Evolutionary conservation across 2,797 vertebrate species (phyloP).

Genomic region (Telmatherina bonti): DNA sequence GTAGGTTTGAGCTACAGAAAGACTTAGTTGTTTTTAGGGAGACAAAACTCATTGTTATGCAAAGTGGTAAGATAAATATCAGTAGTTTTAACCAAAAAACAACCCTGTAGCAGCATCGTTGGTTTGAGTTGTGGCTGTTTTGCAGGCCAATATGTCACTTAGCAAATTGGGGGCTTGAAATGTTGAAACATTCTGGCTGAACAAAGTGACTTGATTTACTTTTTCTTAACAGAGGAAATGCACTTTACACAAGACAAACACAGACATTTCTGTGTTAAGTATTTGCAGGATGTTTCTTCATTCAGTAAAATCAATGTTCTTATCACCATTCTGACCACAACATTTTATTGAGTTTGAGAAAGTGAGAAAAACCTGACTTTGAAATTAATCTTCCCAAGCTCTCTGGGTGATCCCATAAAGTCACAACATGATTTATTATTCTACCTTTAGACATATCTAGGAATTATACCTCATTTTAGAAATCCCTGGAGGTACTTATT

Average conservation of each 20-base stretch:
- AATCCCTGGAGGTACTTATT: conserved; percentile 77
- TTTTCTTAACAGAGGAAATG: neutral
- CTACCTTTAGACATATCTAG: conserved; percentile 70
- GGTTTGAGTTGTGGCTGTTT: neutral
- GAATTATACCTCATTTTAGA: conserved; percentile 73
- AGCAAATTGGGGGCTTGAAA: neutral
- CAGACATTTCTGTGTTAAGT: neutral
- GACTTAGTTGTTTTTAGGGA: too few relatives aligned
- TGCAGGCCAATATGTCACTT: neutral
- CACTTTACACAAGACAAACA: neutral
- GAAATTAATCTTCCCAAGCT: conserved; percentile 64
- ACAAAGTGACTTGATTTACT: neutral
- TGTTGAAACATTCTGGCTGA: neutral
- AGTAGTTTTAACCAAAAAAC: too few relatives aligned
- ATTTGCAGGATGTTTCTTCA: conserved; percentile 26
- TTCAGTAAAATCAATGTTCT: conserved; percentile 22
- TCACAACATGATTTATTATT: conserved; percentile 68
- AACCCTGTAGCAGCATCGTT: too few relatives aligned
- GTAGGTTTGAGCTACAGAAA: too few relatives aligned
- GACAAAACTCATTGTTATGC: too few relatives aligned
- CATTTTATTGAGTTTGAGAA: conserved; percentile 30
- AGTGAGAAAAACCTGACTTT: conserved; percentile 59
- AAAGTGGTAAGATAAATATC: too few relatives aligned
- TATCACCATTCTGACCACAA: conserved; percentile 56
- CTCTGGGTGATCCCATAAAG: conserved; percentile 52